A percentile compares a stretch with the other conserved stretches of the same genome.
phyloP scores from a whole-genome alignment of 53 echinoderm and acorn worm species.

The Holothuria leucospilota region DNA sequence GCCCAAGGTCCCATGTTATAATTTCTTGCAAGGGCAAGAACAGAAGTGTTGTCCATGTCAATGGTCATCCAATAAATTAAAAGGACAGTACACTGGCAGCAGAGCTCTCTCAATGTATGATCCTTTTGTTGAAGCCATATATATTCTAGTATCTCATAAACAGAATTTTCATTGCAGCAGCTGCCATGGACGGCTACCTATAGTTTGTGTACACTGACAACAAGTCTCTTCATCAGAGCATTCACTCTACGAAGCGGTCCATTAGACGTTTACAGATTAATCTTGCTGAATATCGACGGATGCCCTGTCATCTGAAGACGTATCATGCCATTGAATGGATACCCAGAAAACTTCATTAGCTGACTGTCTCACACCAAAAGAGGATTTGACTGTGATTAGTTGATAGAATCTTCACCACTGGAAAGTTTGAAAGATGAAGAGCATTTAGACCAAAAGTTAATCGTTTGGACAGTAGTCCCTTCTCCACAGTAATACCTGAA shows the following conservation, averaged over 20 bases:
- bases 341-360: slow-evolving; percentile 37
- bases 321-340: slow-evolving; percentile 53
- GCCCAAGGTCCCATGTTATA: slow-evolving; percentile 62
- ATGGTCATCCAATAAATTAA: slow-evolving; percentile 61
- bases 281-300: slow-evolving; percentile 63
- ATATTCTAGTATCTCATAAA: slow-evolving; percentile 54
- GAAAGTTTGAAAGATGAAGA: no score
- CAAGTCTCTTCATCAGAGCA: slow-evolving; percentile 60
- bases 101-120: slow-evolving; percentile 43
- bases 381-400: slow-evolving; percentile 35
- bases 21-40: no score
- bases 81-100: slow-evolving; percentile 63
- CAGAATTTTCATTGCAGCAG: slow-evolving; percentile 48
- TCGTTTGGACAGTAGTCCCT: no score
- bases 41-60: no score
- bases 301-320: slow-evolving; percentile 42
- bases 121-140: slow-evolving; percentile 58
- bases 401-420: no score
- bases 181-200: not conserved
- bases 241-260: no score
- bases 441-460: no score
- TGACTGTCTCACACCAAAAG: slow-evolving; percentile 58
- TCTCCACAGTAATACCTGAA: no score
- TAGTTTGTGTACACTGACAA: slow-evolving; percentile 54
- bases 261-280: slow-evolving; percentile 62